These are phyloP conservation scores for Sinohyriopsis cumingii DNA, from an alignment of 2,888 invertebrate genomes.

Conservation along the genomic window DNA sequence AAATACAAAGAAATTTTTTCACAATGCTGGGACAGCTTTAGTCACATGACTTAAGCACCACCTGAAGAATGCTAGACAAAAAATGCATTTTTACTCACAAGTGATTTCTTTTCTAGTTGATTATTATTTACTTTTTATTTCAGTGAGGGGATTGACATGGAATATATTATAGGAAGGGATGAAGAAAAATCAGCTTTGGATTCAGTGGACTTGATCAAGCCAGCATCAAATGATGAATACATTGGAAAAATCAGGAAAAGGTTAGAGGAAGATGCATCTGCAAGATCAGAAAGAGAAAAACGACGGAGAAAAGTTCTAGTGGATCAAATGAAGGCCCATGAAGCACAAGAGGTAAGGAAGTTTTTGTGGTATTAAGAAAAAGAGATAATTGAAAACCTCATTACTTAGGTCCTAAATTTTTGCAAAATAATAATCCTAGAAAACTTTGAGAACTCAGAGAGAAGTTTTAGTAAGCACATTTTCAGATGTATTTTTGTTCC, in stretches of 20 bases:
- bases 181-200: conserved; percentile 52
- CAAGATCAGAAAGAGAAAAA: conserved; percentile 70
- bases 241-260: conserved; percentile 69
- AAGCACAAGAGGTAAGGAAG: conserved; percentile 65
- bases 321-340: conserved; percentile 70
- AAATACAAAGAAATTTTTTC: no score
- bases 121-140: conserved; percentile 2
- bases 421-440: no score
- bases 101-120: no score
- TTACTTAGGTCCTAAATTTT: no score
- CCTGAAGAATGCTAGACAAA: no score
- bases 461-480: background rate
- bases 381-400: background rate
- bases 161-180: conserved; percentile 51
- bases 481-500: background rate
- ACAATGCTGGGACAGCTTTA: no score
- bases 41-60: no score
- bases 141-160: conserved; percentile 57
- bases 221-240: conserved; percentile 67
- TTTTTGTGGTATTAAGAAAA: background rate
- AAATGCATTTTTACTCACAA: no score
- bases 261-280: conserved; percentile 69
- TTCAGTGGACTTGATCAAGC: conserved; percentile 59
- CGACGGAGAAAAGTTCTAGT: conserved; percentile 70
- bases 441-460: background rate